These are phyloP conservation scores for Eretmochelys imbricata DNA, from an alignment of 2,113 vertebrate genomes.

Conservation along the genomic window DNA sequence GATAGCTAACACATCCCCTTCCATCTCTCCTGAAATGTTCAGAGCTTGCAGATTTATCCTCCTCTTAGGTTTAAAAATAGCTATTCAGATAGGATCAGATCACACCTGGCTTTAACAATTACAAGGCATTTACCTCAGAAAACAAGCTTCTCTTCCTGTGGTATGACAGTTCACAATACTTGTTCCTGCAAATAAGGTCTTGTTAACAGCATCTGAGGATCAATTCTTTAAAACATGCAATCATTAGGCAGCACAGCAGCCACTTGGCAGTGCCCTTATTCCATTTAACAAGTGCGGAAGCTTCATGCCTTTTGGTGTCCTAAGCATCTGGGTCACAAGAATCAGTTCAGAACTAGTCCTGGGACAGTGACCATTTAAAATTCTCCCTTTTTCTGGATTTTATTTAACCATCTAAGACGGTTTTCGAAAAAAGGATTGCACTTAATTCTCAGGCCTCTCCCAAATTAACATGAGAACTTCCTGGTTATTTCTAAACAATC, in stretches of 20 bases:
- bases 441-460: neutral
- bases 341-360: neutral
- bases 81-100: neutral
- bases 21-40: neutral
- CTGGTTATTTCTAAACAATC: neutral
- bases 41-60: neutral
- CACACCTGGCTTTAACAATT: neutral
- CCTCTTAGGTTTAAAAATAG: neutral
- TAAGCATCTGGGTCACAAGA: neutral
- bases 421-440: neutral
- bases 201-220: neutral
- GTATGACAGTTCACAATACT: accelerated
- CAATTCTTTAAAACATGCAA: neutral
- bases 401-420: neutral
- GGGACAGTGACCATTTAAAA: neutral
- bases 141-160: neutral
- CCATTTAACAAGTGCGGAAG: neutral
- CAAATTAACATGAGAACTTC: neutral
- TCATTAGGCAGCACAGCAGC: neutral
- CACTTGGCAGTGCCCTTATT: neutral
- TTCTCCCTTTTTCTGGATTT: neutral
- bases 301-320: neutral
- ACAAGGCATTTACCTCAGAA: neutral
- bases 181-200: accelerated
- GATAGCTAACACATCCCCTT: neutral